Conservation (phyloP, 1,140 invertebrate species). For the Anoplophora glabripennis region DNA sequence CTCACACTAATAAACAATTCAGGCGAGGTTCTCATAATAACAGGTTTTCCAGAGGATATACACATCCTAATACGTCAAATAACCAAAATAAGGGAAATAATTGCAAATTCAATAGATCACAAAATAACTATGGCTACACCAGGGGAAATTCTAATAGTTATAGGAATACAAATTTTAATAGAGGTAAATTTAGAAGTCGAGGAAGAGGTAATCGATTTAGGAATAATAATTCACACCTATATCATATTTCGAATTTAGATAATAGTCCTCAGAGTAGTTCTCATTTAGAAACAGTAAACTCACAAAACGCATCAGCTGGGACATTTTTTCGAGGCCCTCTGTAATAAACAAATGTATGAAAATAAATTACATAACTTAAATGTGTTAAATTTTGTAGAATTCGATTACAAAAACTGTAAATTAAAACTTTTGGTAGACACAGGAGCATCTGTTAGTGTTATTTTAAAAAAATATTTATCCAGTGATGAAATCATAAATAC, state of each 20-base stretch:
- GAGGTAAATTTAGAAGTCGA: too few relatives aligned
- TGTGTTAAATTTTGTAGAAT: conserved; percentile 17
- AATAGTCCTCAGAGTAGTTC: not conserved
- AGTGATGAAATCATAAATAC: conserved; percentile 13
- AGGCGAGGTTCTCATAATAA: not conserved
- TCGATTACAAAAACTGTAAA: conserved; percentile 4
- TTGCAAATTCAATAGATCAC: too few relatives aligned
- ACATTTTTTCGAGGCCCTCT: too few relatives aligned
- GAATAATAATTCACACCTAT: not conserved
- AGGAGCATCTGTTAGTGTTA: conserved; percentile 19
- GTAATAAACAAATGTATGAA: too few relatives aligned
- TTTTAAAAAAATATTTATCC: conserved; percentile 18
- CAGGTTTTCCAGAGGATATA: not conserved
- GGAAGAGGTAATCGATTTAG: too few relatives aligned
- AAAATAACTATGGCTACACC: too few relatives aligned
- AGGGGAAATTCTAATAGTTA: too few relatives aligned
- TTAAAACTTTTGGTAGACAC: conserved; percentile 26
- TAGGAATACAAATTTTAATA: too few relatives aligned
- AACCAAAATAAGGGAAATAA: too few relatives aligned
- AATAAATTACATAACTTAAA: too few relatives aligned
- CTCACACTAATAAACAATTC: too few relatives aligned
- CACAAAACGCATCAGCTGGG: not conserved
- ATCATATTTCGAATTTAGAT: not conserved
- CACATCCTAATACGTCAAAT: not conserved
- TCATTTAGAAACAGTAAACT: not conserved